A percentile compares a stretch with the other conserved stretches of the same genome.
These are phyloP conservation scores for Patiria pectinifera DNA, from an alignment of 53 echinoderm and acorn worm species.

Conservation along the genomic window DNA sequence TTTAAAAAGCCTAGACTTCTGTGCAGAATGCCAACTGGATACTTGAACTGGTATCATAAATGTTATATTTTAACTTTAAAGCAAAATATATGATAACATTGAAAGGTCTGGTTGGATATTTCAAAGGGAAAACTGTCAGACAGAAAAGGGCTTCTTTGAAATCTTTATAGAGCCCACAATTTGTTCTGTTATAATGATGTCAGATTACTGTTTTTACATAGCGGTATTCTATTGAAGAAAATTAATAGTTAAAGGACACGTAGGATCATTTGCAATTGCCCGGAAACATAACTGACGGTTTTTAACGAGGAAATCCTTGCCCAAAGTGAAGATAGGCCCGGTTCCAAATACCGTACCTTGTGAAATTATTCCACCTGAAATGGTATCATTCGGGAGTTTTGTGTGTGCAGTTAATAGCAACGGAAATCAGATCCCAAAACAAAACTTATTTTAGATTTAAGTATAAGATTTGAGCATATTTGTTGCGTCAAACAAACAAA, in stretches of 20 bases:
- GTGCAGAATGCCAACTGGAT: background rate
- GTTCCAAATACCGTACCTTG: too few relatives aligned
- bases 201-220: too few relatives aligned
- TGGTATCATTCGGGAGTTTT: too few relatives aligned
- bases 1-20: conserved; percentile 13
- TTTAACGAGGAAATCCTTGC: too few relatives aligned
- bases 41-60: conserved; percentile 8
- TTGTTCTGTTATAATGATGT: background rate
- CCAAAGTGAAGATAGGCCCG: too few relatives aligned
- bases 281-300: too few relatives aligned
- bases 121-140: background rate
- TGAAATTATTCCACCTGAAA: too few relatives aligned
- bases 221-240: background rate
- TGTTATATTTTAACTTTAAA: background rate
- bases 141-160: background rate
- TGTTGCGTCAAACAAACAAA: too few relatives aligned
- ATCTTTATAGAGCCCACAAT: background rate
- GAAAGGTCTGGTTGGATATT: background rate
- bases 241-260: background rate
- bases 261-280: background rate
- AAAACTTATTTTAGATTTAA: too few relatives aligned
- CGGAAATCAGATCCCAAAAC: too few relatives aligned
- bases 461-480: too few relatives aligned
- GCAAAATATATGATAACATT: background rate
- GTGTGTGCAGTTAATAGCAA: too few relatives aligned